phyloP scores from a whole-genome alignment of 1,140 invertebrate species.

The Drosophila sp. region DNA sequence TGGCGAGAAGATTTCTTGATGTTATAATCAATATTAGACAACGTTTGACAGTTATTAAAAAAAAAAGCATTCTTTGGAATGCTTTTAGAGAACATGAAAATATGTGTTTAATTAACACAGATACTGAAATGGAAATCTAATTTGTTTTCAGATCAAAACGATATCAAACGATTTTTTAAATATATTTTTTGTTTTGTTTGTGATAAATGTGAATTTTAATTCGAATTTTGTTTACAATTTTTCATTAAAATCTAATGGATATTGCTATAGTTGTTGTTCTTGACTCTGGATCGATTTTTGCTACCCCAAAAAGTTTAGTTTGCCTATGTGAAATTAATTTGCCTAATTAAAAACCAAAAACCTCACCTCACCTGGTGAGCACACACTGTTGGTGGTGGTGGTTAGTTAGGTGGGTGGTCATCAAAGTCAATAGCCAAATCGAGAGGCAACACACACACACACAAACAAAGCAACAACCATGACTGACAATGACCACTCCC shows the following conservation, averaged over 20 bases:
- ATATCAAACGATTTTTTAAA: not conserved
- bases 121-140: no score
- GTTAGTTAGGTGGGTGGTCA: not conserved
- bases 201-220: not conserved
- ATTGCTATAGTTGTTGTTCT: conserved; percentile 28
- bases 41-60: not conserved
- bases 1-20: not conserved
- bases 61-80: no score
- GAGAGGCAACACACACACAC: conserved; percentile 15
- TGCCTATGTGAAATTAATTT: conserved; percentile 63
- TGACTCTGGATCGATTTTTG: conserved; percentile 41
- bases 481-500: conserved; percentile 25
- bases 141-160: not conserved
- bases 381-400: not conserved
- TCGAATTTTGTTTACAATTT: not conserved
- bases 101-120: not conserved
- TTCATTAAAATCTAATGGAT: conserved; percentile 26
- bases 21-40: not conserved
- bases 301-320: conserved; percentile 13
- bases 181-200: not conserved
- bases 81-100: not conserved
- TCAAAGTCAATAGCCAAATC: conserved; percentile 51
- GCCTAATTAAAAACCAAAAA: conserved; percentile 65
- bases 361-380: not conserved
- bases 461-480: conserved; percentile 30